Base-by-base conservation (phyloP, 2,113 vertebrate genomes). In the Chauna torquata region DNA sequence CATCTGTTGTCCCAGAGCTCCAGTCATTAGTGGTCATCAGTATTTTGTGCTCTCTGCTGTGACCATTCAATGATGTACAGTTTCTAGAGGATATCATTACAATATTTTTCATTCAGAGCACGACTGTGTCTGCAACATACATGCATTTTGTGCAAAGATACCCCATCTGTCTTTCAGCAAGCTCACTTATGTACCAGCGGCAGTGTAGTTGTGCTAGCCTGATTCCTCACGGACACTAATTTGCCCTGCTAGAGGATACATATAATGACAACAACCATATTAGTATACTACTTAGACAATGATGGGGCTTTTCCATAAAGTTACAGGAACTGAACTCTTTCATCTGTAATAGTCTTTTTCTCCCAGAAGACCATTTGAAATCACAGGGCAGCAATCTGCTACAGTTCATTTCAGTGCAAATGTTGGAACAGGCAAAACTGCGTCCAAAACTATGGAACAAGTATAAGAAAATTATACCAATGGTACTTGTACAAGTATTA, bases 371-470 rank as follows among this genome's bases (percentile, higher is more conserved):
- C 70, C 30, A 25, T 23, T 57, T 89, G 93, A 85, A 97, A 85
- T 72, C 93, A 61, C 87, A 76, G 66, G 93, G 54, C 52, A 68
- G 42, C 82, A 70, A 62, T 96, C 78, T 77, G 85, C 80, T 59
- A 66, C 85, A 75, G 90, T 77, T 91, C 95, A 90, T 96, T 97
- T 81, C 93, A 83, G 90, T 55, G 88, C 72, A 86, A 44, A 42
- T 83, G 75, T 71, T 82, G 88, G 76, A 93, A 86, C 32, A 50
- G 88, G 69, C 55, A 58, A n/a, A 94, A 55, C 78, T 88, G 82
- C 36, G 4, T n/a, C 78, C 45, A 47, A 12, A 86, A 55, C 71
- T 25, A 49, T 25, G 76, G 62, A 93, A 59, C 28, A 20, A 70
- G 68, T 16, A 0, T 70, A 50, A 87, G 87, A 68, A 83, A 94